phyloP scores from a whole-genome alignment of 1,140 invertebrate genomes.

The Achroia grisella region DNA sequence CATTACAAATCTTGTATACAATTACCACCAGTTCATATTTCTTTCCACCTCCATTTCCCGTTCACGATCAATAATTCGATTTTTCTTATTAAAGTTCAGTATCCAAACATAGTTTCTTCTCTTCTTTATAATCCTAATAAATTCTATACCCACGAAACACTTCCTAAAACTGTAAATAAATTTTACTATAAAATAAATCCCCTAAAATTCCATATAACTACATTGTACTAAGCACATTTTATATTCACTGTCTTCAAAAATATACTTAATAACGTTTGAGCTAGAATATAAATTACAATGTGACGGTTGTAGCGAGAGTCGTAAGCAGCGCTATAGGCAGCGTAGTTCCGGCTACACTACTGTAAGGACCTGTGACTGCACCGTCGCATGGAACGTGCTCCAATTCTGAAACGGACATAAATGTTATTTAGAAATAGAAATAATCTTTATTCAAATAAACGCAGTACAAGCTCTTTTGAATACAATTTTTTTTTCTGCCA shows the following conservation, averaged over 20 bases:
- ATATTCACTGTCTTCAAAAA: not conserved
- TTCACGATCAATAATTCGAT: no score
- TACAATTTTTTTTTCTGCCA: no score
- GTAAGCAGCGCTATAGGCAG: constrained; percentile 53
- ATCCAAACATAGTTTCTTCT: not conserved
- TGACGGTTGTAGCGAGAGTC: constrained; percentile 48
- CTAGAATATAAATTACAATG: constrained; percentile 34
- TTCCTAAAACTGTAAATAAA: constrained; percentile 4
- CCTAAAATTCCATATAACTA: not conserved
- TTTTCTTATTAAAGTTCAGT: no score
- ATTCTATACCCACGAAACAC: constrained; percentile 4
- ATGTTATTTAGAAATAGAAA: no score
- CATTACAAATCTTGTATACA: no score
- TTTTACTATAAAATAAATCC: constrained; percentile 1
- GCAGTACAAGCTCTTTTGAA: no score
- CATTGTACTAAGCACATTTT: constrained; percentile 1
- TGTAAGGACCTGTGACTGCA: constrained; percentile 74
- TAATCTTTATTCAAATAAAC: no score
- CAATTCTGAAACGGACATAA: constrained; percentile 65
- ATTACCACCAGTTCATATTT: no score
- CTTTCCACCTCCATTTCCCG: no score
- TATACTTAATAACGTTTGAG: not conserved
- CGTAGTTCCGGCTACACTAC: constrained; percentile 61
- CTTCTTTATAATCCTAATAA: constrained; percentile 4
- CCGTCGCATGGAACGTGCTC: constrained; percentile 74